Conservation (phyloP, 2,113 vertebrate genomes). For the Ptilonorhynchus violaceus region DNA sequence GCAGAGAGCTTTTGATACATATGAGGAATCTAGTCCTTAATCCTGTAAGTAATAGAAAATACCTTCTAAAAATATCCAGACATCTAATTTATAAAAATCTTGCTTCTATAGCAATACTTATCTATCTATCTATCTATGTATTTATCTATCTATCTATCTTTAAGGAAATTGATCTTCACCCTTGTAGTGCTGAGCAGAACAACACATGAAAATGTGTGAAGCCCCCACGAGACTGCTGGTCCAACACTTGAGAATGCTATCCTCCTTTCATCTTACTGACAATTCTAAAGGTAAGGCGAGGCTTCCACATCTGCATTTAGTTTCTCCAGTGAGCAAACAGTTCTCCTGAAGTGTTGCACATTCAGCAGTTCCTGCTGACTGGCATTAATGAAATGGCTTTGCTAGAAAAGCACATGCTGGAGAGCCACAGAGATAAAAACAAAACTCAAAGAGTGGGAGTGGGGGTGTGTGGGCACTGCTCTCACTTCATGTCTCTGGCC, state of each 20-base stretch:
- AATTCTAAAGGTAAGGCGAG: not conserved
- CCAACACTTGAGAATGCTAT: not conserved
- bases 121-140: not conserved
- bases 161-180: not conserved
- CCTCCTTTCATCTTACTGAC: not conserved
- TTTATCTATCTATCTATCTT: not conserved
- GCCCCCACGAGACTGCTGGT: no score
- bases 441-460: not conserved
- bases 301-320: not conserved
- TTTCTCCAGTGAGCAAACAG: slow-evolving; percentile 31
- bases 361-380: not conserved
- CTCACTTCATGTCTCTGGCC: not conserved
- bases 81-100: not conserved
- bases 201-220: not conserved
- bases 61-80: not conserved
- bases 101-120: not conserved
- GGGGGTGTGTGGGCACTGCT: rapidly evolving
- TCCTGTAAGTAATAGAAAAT: not conserved
- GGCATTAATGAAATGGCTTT: not conserved
- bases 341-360: not conserved
- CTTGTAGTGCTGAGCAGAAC: not conserved
- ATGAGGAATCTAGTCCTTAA: not conserved
- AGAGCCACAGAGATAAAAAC: not conserved
- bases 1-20: not conserved
- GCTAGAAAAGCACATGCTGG: not conserved